Percentiles rank a stretch among this genome's conserved stretches.
phyloP scores from a whole-genome alignment of 2,113 vertebrate species.

The Nyctereutes procyonoides region DNA sequence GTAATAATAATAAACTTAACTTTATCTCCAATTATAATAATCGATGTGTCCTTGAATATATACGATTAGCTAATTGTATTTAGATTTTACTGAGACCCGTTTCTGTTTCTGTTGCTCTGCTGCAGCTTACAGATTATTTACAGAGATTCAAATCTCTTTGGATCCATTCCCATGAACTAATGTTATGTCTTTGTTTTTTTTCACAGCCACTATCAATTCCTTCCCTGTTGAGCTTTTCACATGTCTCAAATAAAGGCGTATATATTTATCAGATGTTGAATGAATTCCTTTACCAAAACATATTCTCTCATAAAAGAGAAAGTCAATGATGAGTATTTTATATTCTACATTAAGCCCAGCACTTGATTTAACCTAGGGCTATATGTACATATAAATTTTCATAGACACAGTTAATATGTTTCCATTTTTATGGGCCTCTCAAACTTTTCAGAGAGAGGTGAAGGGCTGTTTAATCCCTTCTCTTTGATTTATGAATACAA shows the following conservation, averaged over 20 bases:
- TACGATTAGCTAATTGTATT: neutral
- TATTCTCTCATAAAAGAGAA: constrained; percentile 46
- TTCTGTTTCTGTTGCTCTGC: neutral
- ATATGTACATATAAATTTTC: constrained; percentile 68
- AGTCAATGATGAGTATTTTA: constrained; percentile 63
- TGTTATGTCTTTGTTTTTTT: neutral
- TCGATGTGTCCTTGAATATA: neutral
- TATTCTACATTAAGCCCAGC: constrained; percentile 33
- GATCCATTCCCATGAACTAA: neutral
- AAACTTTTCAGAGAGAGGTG: constrained; percentile 61
- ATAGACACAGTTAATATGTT: constrained; percentile 61
- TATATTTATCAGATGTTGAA: constrained; percentile 51
- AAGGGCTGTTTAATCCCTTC: constrained; percentile 64
- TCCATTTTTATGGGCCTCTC: constrained; percentile 71
- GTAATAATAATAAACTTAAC: neutral
- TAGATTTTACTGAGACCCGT: neutral
- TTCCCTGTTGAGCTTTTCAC: neutral
- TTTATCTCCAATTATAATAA: neutral
- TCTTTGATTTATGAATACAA: constrained; percentile 69
- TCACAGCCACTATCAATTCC: neutral
- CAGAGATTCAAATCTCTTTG: neutral
- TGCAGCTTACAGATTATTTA: constrained; percentile 40
- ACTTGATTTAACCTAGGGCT: constrained; percentile 68
- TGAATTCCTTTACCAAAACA: constrained; percentile 47
- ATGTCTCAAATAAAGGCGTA: neutral